Evolutionary conservation across 1,140 invertebrate species (phyloP).

Genomic region (Dendroctonus ponderosae): DNA sequence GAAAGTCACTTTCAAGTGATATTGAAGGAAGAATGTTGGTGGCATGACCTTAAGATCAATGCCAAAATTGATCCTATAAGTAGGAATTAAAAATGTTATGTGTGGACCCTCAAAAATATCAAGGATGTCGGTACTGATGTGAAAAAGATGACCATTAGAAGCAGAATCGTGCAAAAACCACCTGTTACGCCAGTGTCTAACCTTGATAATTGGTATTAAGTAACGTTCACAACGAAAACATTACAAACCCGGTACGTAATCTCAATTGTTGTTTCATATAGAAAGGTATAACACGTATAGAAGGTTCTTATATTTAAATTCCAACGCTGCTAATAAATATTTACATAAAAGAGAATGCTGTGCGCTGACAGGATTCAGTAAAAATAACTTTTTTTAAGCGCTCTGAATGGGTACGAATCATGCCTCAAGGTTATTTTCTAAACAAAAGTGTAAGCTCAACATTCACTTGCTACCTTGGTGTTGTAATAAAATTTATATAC

Average conservation of each 20-base stretch:
- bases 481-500: conserved; percentile 36
- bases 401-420: conserved; percentile 40
- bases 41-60: background rate
- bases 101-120: background rate
- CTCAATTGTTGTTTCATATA: conserved; percentile 38
- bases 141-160: conserved; percentile 18
- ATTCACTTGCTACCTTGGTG: conserved; percentile 44
- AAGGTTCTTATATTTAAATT: conserved; percentile 42
- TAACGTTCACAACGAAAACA: conserved; percentile 39
- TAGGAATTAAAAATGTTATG: background rate
- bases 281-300: conserved; percentile 38
- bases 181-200: conserved; percentile 31
- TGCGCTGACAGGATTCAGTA: conserved; percentile 37
- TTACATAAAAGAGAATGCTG: conserved; percentile 42
- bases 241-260: conserved; percentile 32
- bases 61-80: background rate
- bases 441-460: conserved; percentile 43
- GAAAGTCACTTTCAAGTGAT: too few species aligned
- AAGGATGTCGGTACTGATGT: background rate
- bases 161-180: conserved; percentile 17
- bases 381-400: conserved; percentile 41
- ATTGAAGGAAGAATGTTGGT: too few species aligned
- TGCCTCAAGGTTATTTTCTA: conserved; percentile 45
- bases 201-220: conserved; percentile 40
- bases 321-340: conserved; percentile 40